phyloP scores from a whole-genome alignment of 2,888 invertebrate species.

The Julus scandinavius region DNA sequence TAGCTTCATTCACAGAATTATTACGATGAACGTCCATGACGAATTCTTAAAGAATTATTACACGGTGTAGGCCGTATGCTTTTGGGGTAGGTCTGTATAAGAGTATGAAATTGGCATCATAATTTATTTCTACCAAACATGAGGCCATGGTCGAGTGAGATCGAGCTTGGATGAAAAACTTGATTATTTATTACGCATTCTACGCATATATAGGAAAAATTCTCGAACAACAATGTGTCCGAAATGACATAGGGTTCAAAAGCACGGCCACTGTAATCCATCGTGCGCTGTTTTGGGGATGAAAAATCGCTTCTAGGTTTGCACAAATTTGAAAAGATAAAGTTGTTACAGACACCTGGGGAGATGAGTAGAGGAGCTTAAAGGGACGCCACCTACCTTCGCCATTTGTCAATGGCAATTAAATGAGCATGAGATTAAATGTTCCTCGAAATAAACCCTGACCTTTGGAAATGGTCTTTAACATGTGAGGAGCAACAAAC shows the following conservation, averaged over 20 bases:
- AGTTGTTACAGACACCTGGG: conserved; percentile 53
- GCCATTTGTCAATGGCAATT: conserved; percentile 55
- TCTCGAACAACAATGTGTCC: conserved; percentile 27
- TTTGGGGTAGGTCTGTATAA: not conserved
- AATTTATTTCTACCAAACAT: conserved; percentile 1
- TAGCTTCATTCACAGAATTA: conserved; percentile 8
- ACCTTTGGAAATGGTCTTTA: conserved; percentile 27
- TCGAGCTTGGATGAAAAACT: conserved; percentile 27
- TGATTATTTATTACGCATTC: conserved; percentile 29
- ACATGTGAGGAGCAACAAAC: conserved; percentile 17
- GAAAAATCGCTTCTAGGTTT: conserved; percentile 25
- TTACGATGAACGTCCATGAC: not conserved
- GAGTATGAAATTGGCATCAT: conserved; percentile 28
- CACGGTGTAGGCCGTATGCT: not conserved
- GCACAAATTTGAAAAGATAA: conserved; percentile 42
- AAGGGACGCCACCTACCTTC: conserved; percentile 23
- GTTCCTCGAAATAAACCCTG: conserved; percentile 48
- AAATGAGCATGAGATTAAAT: conserved; percentile 44
- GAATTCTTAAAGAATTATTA: not conserved
- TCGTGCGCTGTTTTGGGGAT: not conserved
- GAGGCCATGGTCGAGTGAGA: not conserved
- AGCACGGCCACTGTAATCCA: conserved; percentile 1
- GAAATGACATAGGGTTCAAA: not conserved
- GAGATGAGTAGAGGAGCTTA: conserved; percentile 48
- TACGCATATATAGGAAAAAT: conserved; percentile 8